Evolutionary conservation across 2,797 vertebrate genomes (phyloP).

Genomic region (Ptychobarbus kaznakovi): DNA sequence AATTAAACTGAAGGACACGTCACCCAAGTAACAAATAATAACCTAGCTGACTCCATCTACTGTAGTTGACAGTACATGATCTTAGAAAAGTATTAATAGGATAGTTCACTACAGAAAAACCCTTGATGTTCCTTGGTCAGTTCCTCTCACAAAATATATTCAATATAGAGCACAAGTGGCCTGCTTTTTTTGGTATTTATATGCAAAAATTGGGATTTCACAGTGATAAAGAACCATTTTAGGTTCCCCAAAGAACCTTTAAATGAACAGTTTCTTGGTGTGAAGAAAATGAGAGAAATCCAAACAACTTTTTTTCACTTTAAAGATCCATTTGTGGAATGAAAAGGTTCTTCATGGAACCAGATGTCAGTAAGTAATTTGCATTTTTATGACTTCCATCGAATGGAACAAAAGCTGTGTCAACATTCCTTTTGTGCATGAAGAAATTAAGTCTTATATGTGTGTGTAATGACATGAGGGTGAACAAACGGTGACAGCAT

Average conservation of each 20-base stretch:
- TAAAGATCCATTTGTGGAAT: too few species aligned
- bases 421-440: neutral
- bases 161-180: neutral
- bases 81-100: neutral
- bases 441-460: neutral
- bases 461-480: neutral
- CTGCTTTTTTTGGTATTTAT: neutral
- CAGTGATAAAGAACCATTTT: neutral
- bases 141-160: neutral
- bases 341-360: too few species aligned
- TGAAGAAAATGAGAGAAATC: neutral
- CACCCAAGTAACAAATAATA: slow-evolving; percentile 11
- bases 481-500: neutral
- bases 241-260: neutral
- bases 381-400: neutral
- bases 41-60: neutral
- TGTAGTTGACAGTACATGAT: neutral
- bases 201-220: neutral
- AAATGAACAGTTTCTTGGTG: neutral
- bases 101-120: neutral
- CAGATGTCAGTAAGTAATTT: too few species aligned
- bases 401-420: neutral
- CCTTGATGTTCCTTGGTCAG: neutral
- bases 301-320: too few species aligned
- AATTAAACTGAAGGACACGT: slow-evolving; percentile 24